phyloP scores from a whole-genome alignment of 2,113 vertebrate genomes.

The Varanus salvator region DNA sequence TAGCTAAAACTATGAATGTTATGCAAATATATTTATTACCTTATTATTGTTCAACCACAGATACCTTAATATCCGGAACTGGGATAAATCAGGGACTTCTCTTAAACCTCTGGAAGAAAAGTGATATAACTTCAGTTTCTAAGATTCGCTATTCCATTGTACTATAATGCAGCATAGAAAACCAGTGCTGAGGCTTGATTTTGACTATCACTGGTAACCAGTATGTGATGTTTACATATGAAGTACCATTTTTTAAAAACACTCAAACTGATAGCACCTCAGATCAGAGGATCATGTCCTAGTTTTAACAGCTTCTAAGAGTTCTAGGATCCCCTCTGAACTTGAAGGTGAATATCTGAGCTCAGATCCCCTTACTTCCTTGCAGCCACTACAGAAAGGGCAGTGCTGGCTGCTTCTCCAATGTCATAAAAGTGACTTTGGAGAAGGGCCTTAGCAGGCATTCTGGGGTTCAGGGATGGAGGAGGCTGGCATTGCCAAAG shows the following conservation, averaged over 20 bases:
- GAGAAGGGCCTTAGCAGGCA: too few relatives aligned
- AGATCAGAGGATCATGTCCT: too few relatives aligned
- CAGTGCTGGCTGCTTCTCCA: too few relatives aligned
- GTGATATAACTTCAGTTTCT: slow-evolving; percentile 33
- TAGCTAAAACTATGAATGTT: neutral
- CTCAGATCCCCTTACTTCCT: too few relatives aligned
- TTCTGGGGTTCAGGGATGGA: too few relatives aligned
- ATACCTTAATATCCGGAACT: slow-evolving; percentile 77
- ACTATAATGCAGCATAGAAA: neutral
- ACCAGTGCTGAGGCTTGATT: neutral
- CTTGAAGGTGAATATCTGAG: too few relatives aligned
- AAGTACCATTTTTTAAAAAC: neutral
- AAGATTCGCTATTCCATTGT: neutral
- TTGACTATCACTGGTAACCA: neutral
- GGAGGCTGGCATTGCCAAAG: too few relatives aligned
- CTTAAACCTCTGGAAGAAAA: slow-evolving; percentile 72
- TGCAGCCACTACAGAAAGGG: too few relatives aligned
- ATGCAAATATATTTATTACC: slow-evolving; percentile 65
- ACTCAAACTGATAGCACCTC: too few relatives aligned
- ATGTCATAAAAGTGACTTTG: too few relatives aligned
- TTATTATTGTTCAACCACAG: slow-evolving; percentile 86
- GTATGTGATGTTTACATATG: neutral
- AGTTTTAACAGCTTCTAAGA: too few relatives aligned
- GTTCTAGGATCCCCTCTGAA: too few relatives aligned
- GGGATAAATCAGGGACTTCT: slow-evolving; percentile 77